Conservation (phyloP, 2,113 vertebrate species). For the Hymenochirus boettgeri region DNA sequence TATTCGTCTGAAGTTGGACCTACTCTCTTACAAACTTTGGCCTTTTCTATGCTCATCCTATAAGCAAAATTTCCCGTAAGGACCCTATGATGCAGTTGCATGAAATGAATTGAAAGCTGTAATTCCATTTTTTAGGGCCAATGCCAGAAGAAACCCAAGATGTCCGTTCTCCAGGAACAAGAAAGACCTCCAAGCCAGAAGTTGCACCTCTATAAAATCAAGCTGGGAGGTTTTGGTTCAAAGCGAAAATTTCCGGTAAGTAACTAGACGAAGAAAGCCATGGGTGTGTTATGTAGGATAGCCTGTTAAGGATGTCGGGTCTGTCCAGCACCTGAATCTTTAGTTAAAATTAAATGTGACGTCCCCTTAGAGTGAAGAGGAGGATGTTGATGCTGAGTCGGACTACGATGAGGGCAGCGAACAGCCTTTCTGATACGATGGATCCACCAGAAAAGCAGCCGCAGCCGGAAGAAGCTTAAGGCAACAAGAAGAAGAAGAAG, state of each 20-base stretch:
- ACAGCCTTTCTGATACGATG: slow-evolving; percentile 90
- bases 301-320: background rate
- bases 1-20: no score
- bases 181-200: slow-evolving; percentile 85
- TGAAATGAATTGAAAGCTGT: no score
- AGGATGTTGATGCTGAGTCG: slow-evolving; percentile 89
- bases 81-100: no score
- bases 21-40: no score
- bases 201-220: slow-evolving; percentile 95
- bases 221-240: slow-evolving; percentile 88
- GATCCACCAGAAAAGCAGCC: slow-evolving; percentile 87
- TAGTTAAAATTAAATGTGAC: no score
- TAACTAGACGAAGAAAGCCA: background rate
- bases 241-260: slow-evolving; percentile 96
- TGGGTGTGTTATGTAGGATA: background rate
- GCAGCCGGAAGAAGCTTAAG: slow-evolving; percentile 87
- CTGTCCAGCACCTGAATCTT: background rate
- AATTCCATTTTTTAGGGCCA: slow-evolving; percentile 70
- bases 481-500: slow-evolving; percentile 91
- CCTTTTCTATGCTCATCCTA: no score
- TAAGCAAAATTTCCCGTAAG: no score
- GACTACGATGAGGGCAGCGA: slow-evolving; percentile 93
- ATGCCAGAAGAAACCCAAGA: slow-evolving; percentile 75
- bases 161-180: slow-evolving; percentile 75
- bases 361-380: slow-evolving; percentile 83